These are phyloP conservation scores for Paradoxurus hermaphroditus DNA, from an alignment of 2,113 vertebrate genomes.

Conservation along the genomic window DNA sequence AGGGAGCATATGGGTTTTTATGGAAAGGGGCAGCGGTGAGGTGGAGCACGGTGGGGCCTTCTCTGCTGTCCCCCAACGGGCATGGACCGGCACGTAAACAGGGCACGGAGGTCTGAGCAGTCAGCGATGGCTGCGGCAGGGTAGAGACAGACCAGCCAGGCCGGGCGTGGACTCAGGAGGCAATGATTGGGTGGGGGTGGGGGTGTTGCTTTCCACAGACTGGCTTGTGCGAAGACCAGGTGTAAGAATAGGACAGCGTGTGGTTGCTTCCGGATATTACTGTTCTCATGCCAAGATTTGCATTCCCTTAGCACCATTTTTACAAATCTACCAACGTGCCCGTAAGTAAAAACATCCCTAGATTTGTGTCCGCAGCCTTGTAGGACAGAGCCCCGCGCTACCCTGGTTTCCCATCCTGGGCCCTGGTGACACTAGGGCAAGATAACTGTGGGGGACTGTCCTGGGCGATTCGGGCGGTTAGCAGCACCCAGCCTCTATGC, in stretches of 20 bases:
- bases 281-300: neutral
- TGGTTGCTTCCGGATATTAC: neutral
- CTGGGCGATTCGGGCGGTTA: accelerated
- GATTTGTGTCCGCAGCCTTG: neutral
- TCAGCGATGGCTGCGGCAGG: neutral
- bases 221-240: neutral
- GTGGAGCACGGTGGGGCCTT: accelerated
- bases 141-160: neutral
- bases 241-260: neutral
- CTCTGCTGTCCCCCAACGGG: too few species aligned
- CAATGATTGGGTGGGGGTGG: neutral
- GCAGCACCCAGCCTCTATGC: neutral
- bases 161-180: neutral
- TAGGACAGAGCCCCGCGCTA: accelerated
- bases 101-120: neutral
- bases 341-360: neutral
- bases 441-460: neutral
- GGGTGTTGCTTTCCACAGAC: accelerated
- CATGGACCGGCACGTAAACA: accelerated
- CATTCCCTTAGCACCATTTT: neutral
- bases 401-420: accelerated
- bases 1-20: accelerated
- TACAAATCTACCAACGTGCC: neutral
- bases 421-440: neutral
- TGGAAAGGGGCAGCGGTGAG: neutral